phyloP scores from a whole-genome alignment of 2,888 invertebrate genomes.

The Drosophila merina region DNA sequence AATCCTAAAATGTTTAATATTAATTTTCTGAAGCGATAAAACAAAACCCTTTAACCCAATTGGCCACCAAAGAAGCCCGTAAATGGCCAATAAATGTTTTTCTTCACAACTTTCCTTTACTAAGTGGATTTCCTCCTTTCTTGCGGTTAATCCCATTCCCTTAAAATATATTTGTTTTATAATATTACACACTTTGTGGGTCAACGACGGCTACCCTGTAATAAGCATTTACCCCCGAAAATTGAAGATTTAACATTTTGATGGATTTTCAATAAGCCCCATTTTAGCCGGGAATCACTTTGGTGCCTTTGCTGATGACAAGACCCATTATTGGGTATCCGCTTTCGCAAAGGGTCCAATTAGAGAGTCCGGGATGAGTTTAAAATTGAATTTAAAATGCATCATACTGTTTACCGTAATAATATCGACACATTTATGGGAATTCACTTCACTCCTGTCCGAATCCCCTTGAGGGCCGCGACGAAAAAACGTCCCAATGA shows the following conservation, averaged over 20 bases:
- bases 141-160: constrained; percentile 16
- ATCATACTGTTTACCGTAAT: constrained; percentile 78
- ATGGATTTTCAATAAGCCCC: constrained; percentile 70
- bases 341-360: constrained; percentile 57
- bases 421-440: constrained; percentile 78
- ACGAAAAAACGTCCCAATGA: constrained; percentile 37
- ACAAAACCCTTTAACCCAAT: background rate
- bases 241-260: constrained; percentile 41
- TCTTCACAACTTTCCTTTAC: constrained; percentile 28
- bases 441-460: constrained; percentile 9
- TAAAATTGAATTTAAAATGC: constrained; percentile 76
- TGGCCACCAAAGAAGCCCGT: constrained; percentile 5
- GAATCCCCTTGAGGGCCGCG: constrained; percentile 19
- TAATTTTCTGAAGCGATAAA: background rate
- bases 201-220: constrained; percentile 31
- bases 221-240: constrained; percentile 61
- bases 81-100: constrained; percentile 28
- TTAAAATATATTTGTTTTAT: constrained; percentile 26
- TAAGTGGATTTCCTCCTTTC: constrained; percentile 28
- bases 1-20: background rate
- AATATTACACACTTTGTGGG: constrained; percentile 35
- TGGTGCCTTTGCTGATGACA: constrained; percentile 41
- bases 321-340: constrained; percentile 47
- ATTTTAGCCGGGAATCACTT: constrained; percentile 58
- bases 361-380: constrained; percentile 60